Evolutionary conservation across 2,113 vertebrate species (phyloP).

Genomic region (Gambusia holbrooki): DNA sequence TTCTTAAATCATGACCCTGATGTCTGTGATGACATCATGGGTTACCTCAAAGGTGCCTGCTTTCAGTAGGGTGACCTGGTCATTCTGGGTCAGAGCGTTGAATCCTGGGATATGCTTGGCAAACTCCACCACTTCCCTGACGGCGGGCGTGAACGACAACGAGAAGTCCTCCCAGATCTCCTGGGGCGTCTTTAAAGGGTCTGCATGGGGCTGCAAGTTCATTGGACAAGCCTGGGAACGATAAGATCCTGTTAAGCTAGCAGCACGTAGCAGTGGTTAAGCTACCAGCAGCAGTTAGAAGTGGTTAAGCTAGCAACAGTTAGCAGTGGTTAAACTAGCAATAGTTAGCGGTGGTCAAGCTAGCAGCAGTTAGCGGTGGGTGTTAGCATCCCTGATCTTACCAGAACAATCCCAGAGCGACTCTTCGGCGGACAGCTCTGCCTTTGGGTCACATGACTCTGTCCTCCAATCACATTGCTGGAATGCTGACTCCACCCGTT

Average conservation of each 20-base stretch:
- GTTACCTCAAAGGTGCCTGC: conserved; percentile 94
- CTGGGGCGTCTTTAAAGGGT: conserved; percentile 85
- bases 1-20: background rate
- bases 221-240: conserved; percentile 88
- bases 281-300: no score
- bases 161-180: conserved; percentile 97
- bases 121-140: conserved; percentile 93
- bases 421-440: conserved; percentile 80
- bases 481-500: conserved; percentile 76
- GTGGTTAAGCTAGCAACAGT: no score
- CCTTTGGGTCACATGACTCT: conserved; percentile 42
- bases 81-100: conserved; percentile 86
- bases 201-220: conserved; percentile 86
- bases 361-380: no score
- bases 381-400: conserved; percentile 65
- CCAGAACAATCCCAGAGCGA: conserved; percentile 81
- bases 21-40: background rate
- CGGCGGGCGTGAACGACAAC: conserved; percentile 90
- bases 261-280: no score
- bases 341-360: no score
- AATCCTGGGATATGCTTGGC: conserved; percentile 94
- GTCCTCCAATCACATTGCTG: conserved; percentile 55
- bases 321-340: no score
- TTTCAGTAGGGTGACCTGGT: conserved; percentile 93
- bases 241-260: no score